Evolutionary conservation across 2,113 vertebrate species (phyloP).

Genomic region (Clarias magur): DNA sequence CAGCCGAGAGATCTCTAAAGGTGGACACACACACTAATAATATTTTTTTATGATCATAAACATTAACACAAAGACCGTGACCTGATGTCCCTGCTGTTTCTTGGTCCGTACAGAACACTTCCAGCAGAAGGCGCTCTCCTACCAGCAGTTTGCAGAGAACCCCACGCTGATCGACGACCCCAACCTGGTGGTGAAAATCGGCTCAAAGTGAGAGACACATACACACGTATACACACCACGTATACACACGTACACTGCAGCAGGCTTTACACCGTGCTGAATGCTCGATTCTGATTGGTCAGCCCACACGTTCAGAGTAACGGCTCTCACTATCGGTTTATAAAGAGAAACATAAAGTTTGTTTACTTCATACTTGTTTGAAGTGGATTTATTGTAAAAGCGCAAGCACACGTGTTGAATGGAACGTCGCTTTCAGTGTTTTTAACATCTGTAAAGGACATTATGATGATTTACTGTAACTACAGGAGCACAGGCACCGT

Average conservation of each 20-base stretch:
- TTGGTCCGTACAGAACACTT: constrained; percentile 73
- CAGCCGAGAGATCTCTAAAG: constrained; percentile 88
- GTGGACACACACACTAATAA: constrained; percentile 60
- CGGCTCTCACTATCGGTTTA: not conserved
- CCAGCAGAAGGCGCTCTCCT: constrained; percentile 78
- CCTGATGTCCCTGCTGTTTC: not conserved
- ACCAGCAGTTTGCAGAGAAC: constrained; percentile 84
- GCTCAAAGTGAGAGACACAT: constrained; percentile 77
- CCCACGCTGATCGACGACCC: constrained; percentile 85
- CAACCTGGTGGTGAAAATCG: constrained; percentile 85
- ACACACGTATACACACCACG: too few species aligned
- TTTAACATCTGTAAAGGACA: not conserved
- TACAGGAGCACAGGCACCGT: not conserved
- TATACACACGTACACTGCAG: not conserved
- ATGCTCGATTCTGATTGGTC: constrained; percentile 2
- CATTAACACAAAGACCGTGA: not conserved
- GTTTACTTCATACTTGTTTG: too few species aligned
- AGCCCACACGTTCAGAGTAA: not conserved
- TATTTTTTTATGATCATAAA: not conserved
- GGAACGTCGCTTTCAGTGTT: not conserved
- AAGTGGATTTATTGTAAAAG: too few species aligned
- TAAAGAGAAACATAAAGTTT: too few species aligned
- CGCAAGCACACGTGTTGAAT: too few species aligned
- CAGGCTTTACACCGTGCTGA: not conserved
- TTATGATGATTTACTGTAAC: not conserved